These are phyloP conservation scores for Choloepus hoffmanni DNA, from an alignment of 2,113 vertebrate genomes.

Conservation along the genomic window DNA sequence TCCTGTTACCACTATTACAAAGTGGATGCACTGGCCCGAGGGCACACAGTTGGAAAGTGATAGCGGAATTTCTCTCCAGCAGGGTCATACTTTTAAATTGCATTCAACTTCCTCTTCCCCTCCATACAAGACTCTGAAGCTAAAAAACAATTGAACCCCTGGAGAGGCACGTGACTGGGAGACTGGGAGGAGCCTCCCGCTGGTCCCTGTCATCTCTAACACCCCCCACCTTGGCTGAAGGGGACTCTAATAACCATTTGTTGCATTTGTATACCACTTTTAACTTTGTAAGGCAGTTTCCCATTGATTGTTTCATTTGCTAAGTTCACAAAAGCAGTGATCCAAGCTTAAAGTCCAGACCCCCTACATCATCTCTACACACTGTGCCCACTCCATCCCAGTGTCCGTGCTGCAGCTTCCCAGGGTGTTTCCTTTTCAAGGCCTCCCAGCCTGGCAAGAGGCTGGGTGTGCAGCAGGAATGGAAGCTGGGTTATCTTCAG, in stretches of 20 bases:
- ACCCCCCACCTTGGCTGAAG: rapidly evolving
- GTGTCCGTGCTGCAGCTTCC: background rate
- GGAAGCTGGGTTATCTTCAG: background rate
- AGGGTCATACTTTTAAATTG: background rate
- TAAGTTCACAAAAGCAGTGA: background rate
- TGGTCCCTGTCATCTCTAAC: no score
- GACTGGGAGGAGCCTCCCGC: background rate
- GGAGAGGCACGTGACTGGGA: background rate
- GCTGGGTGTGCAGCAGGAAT: background rate
- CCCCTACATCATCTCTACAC: background rate
- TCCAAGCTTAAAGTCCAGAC: background rate
- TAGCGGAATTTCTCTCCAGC: background rate
- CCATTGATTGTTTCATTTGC: background rate
- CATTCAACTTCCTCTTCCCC: background rate
- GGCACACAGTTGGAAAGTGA: background rate
- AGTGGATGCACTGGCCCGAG: background rate
- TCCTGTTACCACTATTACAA: background rate
- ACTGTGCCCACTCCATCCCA: no score
- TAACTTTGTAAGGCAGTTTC: background rate
- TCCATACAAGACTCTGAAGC: rapidly evolving
- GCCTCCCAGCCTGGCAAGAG: background rate
- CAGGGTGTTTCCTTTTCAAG: background rate
- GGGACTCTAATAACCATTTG: rapidly evolving
- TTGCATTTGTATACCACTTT: background rate
- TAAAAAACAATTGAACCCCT: background rate